Evolutionary conservation across 2,888 invertebrate genomes (phyloP).

Genomic region (Oscheius myriophilus): DNA sequence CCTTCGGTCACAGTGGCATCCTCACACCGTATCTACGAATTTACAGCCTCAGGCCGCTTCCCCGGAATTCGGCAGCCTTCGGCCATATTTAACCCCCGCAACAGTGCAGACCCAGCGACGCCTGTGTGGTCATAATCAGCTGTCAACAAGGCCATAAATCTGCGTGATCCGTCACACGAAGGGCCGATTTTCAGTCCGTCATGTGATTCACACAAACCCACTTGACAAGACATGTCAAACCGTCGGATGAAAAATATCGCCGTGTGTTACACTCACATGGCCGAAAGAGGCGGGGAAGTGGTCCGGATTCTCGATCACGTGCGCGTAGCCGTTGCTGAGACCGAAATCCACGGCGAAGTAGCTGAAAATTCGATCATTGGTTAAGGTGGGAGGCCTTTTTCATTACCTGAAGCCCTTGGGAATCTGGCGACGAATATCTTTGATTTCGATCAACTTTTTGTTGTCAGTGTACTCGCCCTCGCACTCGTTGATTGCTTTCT

Average conservation of each 20-base stretch:
- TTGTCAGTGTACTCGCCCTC: slow-evolving; percentile 95
- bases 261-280: slow-evolving; percentile 77
- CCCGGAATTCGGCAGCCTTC: too few species aligned
- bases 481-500: slow-evolving; percentile 92
- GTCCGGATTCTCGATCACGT: slow-evolving; percentile 92
- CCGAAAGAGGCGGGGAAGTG: slow-evolving; percentile 89
- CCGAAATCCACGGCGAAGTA: slow-evolving; percentile 96
- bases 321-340: slow-evolving; percentile 87
- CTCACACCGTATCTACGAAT: too few species aligned
- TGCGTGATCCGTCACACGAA: slow-evolving; percentile 15
- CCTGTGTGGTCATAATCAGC: too few species aligned
- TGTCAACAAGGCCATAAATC: slow-evolving; percentile 17
- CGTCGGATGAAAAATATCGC: too few species aligned
- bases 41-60: too few species aligned
- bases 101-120: too few species aligned
- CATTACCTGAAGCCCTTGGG: slow-evolving; percentile 83
- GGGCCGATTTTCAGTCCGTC: slow-evolving; percentile 21
- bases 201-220: slow-evolving; percentile 1
- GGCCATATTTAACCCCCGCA: too few species aligned
- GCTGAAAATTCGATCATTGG: slow-evolving; percentile 73
- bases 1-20: too few species aligned
- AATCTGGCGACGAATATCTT: slow-evolving; percentile 82
- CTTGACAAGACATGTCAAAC: too few species aligned
- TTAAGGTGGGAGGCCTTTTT: neutral
- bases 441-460: slow-evolving; percentile 83